phyloP scores from a whole-genome alignment of 2,888 invertebrate species.

The Augochlorella aurata region DNA sequence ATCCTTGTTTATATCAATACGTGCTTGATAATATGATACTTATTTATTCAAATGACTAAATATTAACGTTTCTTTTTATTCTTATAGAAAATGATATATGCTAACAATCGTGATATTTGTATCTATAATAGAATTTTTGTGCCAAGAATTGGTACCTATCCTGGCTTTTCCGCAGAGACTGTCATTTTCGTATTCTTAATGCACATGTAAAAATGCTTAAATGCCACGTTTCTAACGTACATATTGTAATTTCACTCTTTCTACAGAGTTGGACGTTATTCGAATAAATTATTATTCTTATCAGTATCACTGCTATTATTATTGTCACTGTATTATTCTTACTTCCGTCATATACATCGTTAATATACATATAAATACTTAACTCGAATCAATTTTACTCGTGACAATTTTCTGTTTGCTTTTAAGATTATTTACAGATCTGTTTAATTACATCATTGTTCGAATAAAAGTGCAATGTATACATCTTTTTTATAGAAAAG shows the following conservation, averaged over 20 bases:
- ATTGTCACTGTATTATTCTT: conserved; percentile 35
- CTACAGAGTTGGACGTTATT: conserved; percentile 55
- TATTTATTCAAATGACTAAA: conserved; percentile 39
- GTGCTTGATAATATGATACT: conserved; percentile 8
- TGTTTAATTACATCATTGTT: conserved; percentile 28
- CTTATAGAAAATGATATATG: conserved; percentile 4
- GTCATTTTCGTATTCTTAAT: conserved; percentile 54
- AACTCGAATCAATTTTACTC: conserved; percentile 25
- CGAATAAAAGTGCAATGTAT: conserved; percentile 29
- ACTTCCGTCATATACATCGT: conserved; percentile 29
- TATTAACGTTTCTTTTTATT: conserved; percentile 15
- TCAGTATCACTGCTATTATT: conserved; percentile 17
- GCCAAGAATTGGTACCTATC: neutral
- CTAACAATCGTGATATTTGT: conserved; percentile 22
- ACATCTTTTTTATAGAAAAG: neutral
- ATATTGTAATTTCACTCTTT: conserved; percentile 55
- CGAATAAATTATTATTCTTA: conserved; percentile 53
- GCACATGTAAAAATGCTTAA: conserved; percentile 61
- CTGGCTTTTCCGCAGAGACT: conserved; percentile 54
- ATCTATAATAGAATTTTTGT: conserved; percentile 17
- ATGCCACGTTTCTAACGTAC: conserved; percentile 50
- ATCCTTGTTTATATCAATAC: conserved; percentile 1
- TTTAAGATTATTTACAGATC: conserved; percentile 11
- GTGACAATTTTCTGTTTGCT: conserved; percentile 29
- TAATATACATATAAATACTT: conserved; percentile 29